These are phyloP conservation scores for Enteromius radiatus DNA, from an alignment of 2,797 vertebrate species.

Conservation along the genomic window DNA sequence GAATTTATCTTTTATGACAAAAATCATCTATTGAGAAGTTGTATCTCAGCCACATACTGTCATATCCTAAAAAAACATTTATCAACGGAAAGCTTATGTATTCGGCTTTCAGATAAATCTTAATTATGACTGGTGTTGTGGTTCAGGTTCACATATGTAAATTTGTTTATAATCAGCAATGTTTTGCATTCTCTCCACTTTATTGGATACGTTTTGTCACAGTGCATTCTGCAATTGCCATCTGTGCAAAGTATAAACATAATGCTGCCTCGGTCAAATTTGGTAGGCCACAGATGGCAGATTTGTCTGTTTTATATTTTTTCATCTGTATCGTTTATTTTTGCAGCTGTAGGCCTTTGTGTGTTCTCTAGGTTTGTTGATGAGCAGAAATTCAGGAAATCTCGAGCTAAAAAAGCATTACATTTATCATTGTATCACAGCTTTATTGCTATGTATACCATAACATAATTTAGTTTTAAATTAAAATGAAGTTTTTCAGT, in stretches of 20 bases:
- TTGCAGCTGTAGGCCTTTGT: not conserved
- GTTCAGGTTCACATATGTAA: no score
- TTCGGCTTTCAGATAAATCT: no score
- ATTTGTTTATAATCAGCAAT: not conserved
- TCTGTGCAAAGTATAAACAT: not conserved
- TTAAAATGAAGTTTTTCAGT: not conserved
- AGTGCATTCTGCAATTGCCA: not conserved
- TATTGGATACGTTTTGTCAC: not conserved
- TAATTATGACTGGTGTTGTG: no score
- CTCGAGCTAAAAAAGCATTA: not conserved
- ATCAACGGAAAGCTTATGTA: no score
- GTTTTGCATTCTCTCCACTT: not conserved
- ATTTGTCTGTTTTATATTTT: not conserved
- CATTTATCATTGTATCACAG: not conserved
- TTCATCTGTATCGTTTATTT: not conserved
- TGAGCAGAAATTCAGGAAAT: not conserved
- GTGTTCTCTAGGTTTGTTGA: slow-evolving; percentile 2
- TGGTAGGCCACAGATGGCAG: not conserved
- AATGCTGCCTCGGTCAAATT: not conserved
- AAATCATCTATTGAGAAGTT: no score
- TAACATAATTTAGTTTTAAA: not conserved
- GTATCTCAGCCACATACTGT: no score
- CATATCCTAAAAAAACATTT: no score
- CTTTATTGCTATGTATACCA: not conserved
- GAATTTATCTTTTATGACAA: no score